Conservation (phyloP, 1,140 invertebrate genomes). For the Atta cephalotes region DNA sequence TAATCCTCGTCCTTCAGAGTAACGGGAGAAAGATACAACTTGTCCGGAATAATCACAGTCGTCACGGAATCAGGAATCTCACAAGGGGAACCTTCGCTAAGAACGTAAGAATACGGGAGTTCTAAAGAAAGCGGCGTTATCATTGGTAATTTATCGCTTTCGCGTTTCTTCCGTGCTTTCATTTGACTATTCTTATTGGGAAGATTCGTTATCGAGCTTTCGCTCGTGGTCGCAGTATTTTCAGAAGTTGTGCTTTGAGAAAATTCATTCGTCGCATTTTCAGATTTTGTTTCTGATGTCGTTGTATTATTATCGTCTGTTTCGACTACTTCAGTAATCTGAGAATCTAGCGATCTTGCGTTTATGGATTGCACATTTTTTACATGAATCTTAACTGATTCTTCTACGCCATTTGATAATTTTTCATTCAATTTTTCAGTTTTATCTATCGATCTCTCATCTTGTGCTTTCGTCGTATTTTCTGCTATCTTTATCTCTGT, state of each 20-base stretch:
- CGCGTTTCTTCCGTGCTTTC: constrained; percentile 28
- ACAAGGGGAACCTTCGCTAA: constrained; percentile 83
- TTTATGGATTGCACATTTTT: constrained; percentile 10
- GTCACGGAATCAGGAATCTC: constrained; percentile 84
- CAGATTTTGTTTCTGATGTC: neutral
- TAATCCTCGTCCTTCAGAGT: neutral
- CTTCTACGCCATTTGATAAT: neutral
- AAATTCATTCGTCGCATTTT: neutral
- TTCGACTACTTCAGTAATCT: neutral
- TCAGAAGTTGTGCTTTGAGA: neutral
- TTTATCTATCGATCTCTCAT: neutral
- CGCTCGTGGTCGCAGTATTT: neutral
- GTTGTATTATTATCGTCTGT: neutral
- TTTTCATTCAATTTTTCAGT: constrained; percentile 2
- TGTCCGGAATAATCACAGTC: constrained; percentile 83
- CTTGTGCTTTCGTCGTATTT: neutral
- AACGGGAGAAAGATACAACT: constrained; percentile 45
- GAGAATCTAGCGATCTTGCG: neutral
- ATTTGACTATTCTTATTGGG: neutral
- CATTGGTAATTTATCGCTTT: neutral
- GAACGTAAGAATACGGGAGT: constrained; percentile 76
- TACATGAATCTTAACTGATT: constrained; percentile 12
- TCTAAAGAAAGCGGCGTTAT: constrained; percentile 11
- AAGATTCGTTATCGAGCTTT: neutral
- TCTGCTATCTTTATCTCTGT: neutral